Evolutionary conservation across 92 coral and sea anemone species (phyloP), one percentile per base, ranked within the genome.

Genomic region (Epizoanthus ramosus): DNA sequence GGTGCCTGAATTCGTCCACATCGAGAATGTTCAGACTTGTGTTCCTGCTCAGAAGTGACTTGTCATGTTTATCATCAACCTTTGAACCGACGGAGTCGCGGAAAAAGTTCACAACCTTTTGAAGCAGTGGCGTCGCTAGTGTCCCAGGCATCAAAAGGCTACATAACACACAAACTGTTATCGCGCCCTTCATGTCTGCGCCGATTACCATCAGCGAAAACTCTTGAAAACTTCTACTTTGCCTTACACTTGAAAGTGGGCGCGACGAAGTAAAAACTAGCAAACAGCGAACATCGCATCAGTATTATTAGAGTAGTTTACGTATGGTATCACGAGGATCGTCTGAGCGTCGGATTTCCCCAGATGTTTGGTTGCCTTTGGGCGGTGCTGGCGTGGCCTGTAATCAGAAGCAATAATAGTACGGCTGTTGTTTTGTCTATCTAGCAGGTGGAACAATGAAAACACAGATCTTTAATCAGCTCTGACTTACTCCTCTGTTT

Each of bases 1-100:
- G 99, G 83, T 97, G 90, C 53, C 87, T 92, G 64, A 91, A 94
- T 19, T 90, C 90, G 50, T 90, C 65, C 35, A 94, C 92, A 43
- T 94, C 89, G 59, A 93, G 61, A 25, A 97, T 91, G 61, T 88
- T 82, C 37, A 90, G 28, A 61, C 79, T 37, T 15, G 54, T 80
- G 31, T 80, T 67, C 67, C 53, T n/a, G 24, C 73, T 33, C 63
- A 37, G 47, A 25, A 63, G 33, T 5, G 54, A 63, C 67, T 21
- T 16, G 19, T 59, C 45, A 1, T 3, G 58, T 41, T 60, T 12
- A 12, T 41, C 6, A 45, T 6, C 33, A 37, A n/a, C 10, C 37
- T 45, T 58, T 3, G 37, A 53, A 33, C 65, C 18, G 2, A 50
- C n/a, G 13, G 79, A 63, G 16, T 61, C 65, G 28, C 71, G 82